Conservation (phyloP, 2,113 vertebrate genomes). For the Ardeotis arabs region DNA sequence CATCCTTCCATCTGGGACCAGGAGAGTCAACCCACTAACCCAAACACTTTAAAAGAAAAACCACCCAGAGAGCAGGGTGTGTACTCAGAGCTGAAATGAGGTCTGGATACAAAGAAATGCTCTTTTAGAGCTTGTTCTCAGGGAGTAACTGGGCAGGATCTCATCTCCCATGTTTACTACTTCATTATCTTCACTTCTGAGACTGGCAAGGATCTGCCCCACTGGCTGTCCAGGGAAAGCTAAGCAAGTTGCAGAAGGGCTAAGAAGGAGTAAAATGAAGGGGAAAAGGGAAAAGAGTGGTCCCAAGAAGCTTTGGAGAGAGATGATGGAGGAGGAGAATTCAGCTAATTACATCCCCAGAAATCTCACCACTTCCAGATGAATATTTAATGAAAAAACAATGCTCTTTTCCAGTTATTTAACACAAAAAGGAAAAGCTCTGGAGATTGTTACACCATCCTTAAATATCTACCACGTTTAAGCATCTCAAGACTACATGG, state of each 20-base stretch:
- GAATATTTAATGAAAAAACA: slow-evolving; percentile 65
- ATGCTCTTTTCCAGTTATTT: slow-evolving; percentile 35
- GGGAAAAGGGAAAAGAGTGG: slow-evolving; percentile 1
- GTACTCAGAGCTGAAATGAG: neutral
- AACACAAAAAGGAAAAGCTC: neutral
- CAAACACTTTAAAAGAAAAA: neutral
- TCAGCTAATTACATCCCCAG: slow-evolving; percentile 45
- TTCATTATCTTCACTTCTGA: neutral
- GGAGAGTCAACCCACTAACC: neutral
- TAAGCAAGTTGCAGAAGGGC: neutral
- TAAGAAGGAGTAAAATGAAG: slow-evolving; percentile 36
- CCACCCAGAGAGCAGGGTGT: neutral
- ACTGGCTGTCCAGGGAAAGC: neutral
- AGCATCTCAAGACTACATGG: neutral
- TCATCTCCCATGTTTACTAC: neutral
- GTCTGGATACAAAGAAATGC: neutral
- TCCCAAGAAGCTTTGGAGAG: slow-evolving; percentile 41
- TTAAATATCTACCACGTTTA: neutral
- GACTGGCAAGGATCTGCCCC: neutral
- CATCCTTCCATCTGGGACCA: neutral
- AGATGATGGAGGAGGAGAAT: slow-evolving; percentile 51
- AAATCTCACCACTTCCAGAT: slow-evolving; percentile 53
- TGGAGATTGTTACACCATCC: neutral
- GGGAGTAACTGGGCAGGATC: neutral
- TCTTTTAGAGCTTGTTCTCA: neutral